Conservation (phyloP, 2,888 invertebrate species). For the Trachelus tabidus region DNA sequence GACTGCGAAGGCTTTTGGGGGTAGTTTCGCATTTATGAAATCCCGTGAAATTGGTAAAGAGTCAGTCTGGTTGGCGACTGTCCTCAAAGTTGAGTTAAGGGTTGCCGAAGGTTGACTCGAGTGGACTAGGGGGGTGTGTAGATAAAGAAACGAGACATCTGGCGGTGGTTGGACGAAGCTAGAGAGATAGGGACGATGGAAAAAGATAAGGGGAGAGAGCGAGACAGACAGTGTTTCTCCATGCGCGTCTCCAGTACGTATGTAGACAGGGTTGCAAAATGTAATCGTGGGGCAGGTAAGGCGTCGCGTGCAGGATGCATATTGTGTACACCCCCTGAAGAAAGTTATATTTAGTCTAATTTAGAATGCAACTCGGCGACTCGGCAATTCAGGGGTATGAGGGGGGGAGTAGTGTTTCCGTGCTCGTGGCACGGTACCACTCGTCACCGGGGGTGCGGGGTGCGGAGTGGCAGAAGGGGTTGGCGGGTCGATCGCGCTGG, state of each 20-base stretch:
- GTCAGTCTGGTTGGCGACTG: too few relatives aligned
- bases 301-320: background rate
- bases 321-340: background rate
- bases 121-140: too few relatives aligned
- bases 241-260: background rate
- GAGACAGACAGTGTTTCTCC: background rate
- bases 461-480: background rate
- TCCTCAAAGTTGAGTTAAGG: too few relatives aligned
- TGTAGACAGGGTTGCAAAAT: too few relatives aligned
- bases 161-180: too few relatives aligned
- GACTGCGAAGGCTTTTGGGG: too few relatives aligned
- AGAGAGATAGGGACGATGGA: background rate
- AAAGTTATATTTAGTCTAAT: constrained; percentile 3
- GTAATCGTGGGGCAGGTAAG: background rate
- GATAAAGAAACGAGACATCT: too few relatives aligned
- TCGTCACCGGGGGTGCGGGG: constrained; percentile 14
- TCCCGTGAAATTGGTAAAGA: too few relatives aligned
- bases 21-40: too few relatives aligned
- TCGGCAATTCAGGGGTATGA: background rate
- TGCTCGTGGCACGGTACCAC: constrained; percentile 21
- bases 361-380: background rate
- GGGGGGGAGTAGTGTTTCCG: background rate
- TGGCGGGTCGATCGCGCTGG: constrained; percentile 33
- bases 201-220: background rate
- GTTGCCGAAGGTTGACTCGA: too few relatives aligned